phyloP scores from a whole-genome alignment of 1,140 invertebrate genomes.

The Bombus cullumanus region DNA sequence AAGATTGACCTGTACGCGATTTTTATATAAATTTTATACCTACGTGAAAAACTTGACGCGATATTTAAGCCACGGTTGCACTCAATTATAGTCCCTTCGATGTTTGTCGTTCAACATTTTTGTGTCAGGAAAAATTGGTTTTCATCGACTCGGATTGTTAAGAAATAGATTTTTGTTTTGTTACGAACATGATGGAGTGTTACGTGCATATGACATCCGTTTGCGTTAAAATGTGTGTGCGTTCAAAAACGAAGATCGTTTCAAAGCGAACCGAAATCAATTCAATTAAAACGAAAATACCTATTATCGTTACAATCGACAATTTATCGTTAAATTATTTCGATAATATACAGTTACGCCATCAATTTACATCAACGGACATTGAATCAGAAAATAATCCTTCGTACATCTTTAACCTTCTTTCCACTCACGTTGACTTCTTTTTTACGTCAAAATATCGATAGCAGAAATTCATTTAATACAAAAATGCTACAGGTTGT shows the following conservation, averaged over 20 bases:
- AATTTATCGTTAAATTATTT: neutral
- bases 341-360: neutral
- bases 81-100: neutral
- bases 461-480: no score
- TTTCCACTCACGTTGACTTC: no score
- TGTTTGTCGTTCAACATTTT: neutral
- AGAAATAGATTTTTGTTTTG: conserved; percentile 8
- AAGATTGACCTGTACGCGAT: neutral
- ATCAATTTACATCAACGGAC: no score
- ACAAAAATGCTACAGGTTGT: no score
- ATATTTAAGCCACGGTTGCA: no score
- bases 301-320: neutral
- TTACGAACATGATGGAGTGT: conserved; percentile 16
- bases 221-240: neutral
- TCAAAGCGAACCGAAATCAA: neutral
- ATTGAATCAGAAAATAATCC: neutral
- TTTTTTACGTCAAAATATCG: no score
- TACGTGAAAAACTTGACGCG: no score
- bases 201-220: neutral
- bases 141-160: neutral
- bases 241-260: neutral
- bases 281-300: neutral
- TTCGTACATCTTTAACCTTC: no score
- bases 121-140: neutral
- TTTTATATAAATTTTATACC: no score